Evolutionary conservation across 2,888 invertebrate genomes (phyloP), one percentile per base, ranked within the genome.

Genomic region (Leucophora obtusa): DNA sequence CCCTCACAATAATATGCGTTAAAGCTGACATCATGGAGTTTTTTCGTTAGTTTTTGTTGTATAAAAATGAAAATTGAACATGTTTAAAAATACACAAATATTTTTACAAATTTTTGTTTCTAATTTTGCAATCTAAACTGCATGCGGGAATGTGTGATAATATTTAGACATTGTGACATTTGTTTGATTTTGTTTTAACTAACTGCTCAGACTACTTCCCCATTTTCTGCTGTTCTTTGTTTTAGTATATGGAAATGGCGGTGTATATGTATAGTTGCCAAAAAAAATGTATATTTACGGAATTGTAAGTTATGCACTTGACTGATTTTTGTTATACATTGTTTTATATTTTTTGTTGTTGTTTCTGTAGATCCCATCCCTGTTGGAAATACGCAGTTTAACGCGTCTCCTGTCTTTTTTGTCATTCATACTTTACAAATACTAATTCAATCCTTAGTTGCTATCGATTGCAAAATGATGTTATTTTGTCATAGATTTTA

Each of bases 251-350:
- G 38, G 14, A 21, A 47, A n/a, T 21, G 9, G 3, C n/a, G 9
- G 54, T 18, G 28, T 1, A 28, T 28, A 28, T 7, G 6, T 28
- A 28, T 7, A 38, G 51, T 18, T 53, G 51, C 53, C 58, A 21
- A 63, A 53, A 21, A 84, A 24, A 84, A 85, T 88, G 85, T 88
- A 86, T 87, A 85, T 87, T 86, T 86, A 85, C 86, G 86, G 85
- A 85, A 85, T 87, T 87, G 87, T 88, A 87, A 88, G 87, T 88
- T 88, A 88, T 88, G 87, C 87, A 88, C 86, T 87, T 87, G 87
- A 87, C 76, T 87, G 88, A 86, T 84, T 88, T 28, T 84, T 82
- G 84, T 53, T 53, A 47, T 50, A 74, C 59, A 47, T 71, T 43
- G 53, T 62, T 68, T 63, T 72, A 66, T 59, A 28, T 53, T 24